Conservation (phyloP, 2,113 vertebrate genomes). For the Rhinogobius similis region DNA sequence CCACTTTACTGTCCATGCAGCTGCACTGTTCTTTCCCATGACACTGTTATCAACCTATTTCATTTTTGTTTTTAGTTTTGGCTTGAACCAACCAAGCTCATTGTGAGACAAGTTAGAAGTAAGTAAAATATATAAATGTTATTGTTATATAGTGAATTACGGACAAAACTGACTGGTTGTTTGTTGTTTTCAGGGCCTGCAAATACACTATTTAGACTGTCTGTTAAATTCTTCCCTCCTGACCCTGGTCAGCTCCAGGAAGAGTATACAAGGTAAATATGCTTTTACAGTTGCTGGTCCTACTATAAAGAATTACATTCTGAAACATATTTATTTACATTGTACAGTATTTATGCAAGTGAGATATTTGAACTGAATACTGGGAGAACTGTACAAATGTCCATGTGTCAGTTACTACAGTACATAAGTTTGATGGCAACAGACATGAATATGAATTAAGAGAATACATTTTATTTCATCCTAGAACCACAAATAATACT, state of each 20-base stretch:
- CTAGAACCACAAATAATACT: too few species aligned
- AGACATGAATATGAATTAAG: neutral
- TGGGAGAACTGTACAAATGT: too few species aligned
- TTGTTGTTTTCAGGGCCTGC: constrained; percentile 83
- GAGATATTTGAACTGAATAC: neutral
- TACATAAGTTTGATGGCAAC: neutral
- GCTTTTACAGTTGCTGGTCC: too few species aligned
- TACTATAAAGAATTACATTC: constrained; percentile 23
- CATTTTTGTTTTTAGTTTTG: constrained; percentile 82
- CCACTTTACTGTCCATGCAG: constrained; percentile 3
- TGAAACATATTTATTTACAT: neutral
- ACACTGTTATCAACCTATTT: neutral
- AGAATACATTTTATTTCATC: too few species aligned
- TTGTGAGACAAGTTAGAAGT: constrained; percentile 92
- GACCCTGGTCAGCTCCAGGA: constrained; percentile 96
- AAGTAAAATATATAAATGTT: constrained; percentile 69
- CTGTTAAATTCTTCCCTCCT: constrained; percentile 97
- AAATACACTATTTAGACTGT: constrained; percentile 86
- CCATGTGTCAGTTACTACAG: neutral
- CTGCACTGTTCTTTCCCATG: neutral
- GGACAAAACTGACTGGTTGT: constrained; percentile 6
- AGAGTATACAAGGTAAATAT: constrained; percentile 95
- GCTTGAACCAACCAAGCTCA: constrained; percentile 91
- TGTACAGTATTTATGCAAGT: too few species aligned
- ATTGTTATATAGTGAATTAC: neutral